phyloP scores from a whole-genome alignment of 2,888 invertebrate genomes.

The Drosophila silvestris region DNA sequence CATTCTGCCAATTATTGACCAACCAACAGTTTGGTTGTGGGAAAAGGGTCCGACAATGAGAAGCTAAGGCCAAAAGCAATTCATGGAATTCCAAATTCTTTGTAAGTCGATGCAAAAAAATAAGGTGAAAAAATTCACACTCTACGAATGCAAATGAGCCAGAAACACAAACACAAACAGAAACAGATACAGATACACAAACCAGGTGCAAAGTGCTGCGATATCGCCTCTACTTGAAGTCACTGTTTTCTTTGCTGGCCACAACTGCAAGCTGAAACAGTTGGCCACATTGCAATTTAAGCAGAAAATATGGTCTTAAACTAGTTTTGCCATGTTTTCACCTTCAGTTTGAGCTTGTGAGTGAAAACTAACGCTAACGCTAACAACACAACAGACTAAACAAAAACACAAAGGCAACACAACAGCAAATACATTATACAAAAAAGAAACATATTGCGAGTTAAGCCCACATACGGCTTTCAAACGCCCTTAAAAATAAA shows the following conservation, averaged over 20 bases:
- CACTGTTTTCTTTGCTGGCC: neutral
- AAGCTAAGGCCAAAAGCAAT: conserved; percentile 50
- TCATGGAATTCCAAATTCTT: conserved; percentile 65
- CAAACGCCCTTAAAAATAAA: conserved; percentile 22
- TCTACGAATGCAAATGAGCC: conserved; percentile 57
- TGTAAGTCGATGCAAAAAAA: conserved; percentile 59
- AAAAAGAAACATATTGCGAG: neutral
- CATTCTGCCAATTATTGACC: conserved; percentile 24
- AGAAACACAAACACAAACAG: conserved; percentile 7
- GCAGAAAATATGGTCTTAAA: conserved; percentile 81
- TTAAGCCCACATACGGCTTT: conserved; percentile 6
- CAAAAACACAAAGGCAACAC: conserved; percentile 5
- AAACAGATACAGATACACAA: neutral
- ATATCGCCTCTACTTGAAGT: neutral
- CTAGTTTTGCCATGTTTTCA: conserved; percentile 70
- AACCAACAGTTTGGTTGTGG: conserved; percentile 10
- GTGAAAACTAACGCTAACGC: conserved; percentile 38
- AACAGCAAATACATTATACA: conserved; percentile 2
- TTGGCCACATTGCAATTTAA: conserved; percentile 75
- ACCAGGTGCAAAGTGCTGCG: conserved; percentile 20
- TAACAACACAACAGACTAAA: conserved; percentile 30
- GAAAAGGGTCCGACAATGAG: conserved; percentile 13
- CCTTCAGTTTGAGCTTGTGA: conserved; percentile 24
- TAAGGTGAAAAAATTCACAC: conserved; percentile 70
- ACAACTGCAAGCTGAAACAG: conserved; percentile 64